Evolutionary conservation across 2,888 invertebrate genomes (phyloP).

Genomic region (Polydrusus tereticollis): DNA sequence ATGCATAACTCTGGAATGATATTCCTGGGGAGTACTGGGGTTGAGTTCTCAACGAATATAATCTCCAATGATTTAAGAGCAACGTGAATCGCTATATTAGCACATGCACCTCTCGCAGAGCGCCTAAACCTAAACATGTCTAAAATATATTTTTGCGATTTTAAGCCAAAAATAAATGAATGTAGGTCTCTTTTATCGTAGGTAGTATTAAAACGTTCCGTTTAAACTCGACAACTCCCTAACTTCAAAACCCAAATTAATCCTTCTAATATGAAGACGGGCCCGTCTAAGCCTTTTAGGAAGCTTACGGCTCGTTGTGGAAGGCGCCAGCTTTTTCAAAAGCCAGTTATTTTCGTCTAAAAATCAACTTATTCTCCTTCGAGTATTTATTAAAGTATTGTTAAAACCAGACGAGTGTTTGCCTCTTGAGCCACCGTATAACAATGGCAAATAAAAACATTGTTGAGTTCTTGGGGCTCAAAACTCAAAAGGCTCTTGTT

Average conservation of each 20-base stretch:
- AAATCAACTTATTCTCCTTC: constrained; percentile 52
- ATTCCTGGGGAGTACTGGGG: too few relatives aligned
- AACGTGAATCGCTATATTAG: too few relatives aligned
- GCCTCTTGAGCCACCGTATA: constrained; percentile 58
- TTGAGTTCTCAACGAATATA: too few relatives aligned
- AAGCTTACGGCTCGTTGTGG: constrained; percentile 48
- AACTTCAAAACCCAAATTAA: constrained; percentile 27
- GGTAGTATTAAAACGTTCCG: constrained; percentile 2
- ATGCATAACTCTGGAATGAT: too few relatives aligned
- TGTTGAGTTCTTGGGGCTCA: constrained; percentile 42
- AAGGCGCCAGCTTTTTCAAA: constrained; percentile 60
- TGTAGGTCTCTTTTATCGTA: too few relatives aligned
- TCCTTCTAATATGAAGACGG: constrained; percentile 49
- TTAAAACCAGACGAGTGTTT: constrained; percentile 60
- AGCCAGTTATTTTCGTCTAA: constrained; percentile 61
- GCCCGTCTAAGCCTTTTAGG: constrained; percentile 55
- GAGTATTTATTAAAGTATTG: constrained; percentile 63
- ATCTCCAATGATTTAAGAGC: too few relatives aligned
- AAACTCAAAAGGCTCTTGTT: constrained; percentile 24
- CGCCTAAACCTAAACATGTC: too few relatives aligned
- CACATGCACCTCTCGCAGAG: too few relatives aligned
- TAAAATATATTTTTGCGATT: too few relatives aligned
- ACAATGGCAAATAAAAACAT: constrained; percentile 59
- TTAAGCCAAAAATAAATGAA: too few relatives aligned
- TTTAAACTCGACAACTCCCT: neutral